Evolutionary conservation across 2,888 invertebrate species (phyloP).

Genomic region (Alentia gelatinosa): DNA sequence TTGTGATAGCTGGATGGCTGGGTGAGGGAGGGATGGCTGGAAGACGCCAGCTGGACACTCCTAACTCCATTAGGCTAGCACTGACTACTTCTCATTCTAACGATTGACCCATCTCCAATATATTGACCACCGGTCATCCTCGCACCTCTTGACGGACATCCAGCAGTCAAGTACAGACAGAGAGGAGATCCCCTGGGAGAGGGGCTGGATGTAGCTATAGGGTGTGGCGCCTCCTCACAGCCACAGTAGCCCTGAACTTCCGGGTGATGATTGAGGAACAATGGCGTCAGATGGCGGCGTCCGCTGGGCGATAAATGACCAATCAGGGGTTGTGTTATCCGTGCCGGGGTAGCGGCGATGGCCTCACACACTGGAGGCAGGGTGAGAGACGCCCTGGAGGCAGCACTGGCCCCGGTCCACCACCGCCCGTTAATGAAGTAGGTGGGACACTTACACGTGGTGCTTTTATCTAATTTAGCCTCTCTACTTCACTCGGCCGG

Average conservation of each 20-base stretch:
- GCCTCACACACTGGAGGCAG: background rate
- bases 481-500: background rate
- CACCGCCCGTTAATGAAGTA: background rate
- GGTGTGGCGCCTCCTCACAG: background rate
- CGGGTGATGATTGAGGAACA: constrained; percentile 39
- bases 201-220: background rate
- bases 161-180: constrained; percentile 6
- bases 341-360: background rate
- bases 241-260: background rate
- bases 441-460: background rate
- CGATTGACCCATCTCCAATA: background rate
- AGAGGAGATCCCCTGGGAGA: background rate
- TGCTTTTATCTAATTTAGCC: constrained; percentile 23
- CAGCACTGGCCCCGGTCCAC: background rate
- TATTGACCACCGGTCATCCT: background rate
- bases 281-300: constrained; percentile 37
- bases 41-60: background rate
- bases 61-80: background rate
- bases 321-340: constrained; percentile 21
- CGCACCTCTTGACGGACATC: background rate
- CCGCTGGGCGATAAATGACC: constrained; percentile 26
- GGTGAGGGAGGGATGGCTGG: background rate
- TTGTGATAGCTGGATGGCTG: background rate
- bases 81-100: background rate
- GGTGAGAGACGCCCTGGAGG: background rate